Evolutionary conservation across 2,888 invertebrate species (phyloP).

Genomic region (Eretmocerus hayati): DNA sequence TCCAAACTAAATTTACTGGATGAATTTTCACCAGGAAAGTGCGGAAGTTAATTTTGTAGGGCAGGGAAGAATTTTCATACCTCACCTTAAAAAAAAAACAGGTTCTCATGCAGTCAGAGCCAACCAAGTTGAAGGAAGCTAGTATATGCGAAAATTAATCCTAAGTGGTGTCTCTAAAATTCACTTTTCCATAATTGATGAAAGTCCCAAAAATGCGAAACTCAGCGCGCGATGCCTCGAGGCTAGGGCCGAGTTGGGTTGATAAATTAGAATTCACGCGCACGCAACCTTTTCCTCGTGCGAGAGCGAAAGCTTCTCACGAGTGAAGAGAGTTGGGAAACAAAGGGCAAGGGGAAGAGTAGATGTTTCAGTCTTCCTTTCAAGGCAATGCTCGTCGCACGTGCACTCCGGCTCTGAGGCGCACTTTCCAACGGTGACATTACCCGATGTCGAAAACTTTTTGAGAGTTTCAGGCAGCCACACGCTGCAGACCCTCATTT

Average conservation of each 20-base stretch:
- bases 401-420: not conserved
- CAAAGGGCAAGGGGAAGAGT: not conserved
- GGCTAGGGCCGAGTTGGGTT: not conserved
- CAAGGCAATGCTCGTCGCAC: conserved; percentile 7
- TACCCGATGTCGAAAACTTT: conserved; percentile 8
- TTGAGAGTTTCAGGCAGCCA: conserved; percentile 4
- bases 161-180: no score
- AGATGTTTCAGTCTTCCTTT: conserved; percentile 9
- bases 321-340: not conserved
- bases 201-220: not conserved
- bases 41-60: no score
- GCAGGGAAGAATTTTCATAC: no score
- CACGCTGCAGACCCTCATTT: not conserved
- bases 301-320: conserved; percentile 13
- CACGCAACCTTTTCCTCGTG: conserved; percentile 4
- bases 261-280: conserved; percentile 16
- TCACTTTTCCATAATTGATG: no score
- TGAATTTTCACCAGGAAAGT: no score
- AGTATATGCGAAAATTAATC: no score
- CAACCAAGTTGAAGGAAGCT: no score
- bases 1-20: no score
- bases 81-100: no score
- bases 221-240: not conserved
- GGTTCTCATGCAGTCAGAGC: no score
- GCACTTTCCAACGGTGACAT: not conserved